Percentiles rank a stretch among this genome's conserved stretches.
Evolutionary conservation across 2,888 invertebrate species (phyloP).

Genomic region (Sceliomorpha sp.): DNA sequence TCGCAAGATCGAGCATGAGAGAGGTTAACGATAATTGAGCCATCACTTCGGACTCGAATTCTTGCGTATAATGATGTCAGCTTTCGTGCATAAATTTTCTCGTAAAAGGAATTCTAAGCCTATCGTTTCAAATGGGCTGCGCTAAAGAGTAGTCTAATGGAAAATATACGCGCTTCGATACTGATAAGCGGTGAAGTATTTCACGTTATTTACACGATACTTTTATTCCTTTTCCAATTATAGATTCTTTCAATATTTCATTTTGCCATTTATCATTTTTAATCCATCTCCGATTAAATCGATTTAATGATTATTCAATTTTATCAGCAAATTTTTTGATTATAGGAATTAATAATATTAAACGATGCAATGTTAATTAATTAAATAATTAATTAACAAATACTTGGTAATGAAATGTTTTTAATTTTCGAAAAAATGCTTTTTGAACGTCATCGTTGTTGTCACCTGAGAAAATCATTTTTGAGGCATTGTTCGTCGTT

Average conservation of each 20-base stretch:
- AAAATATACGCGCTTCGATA: slow-evolving; percentile 38
- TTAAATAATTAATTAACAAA: not conserved
- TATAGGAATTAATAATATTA: too few species aligned
- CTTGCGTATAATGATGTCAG: slow-evolving; percentile 56
- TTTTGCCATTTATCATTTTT: slow-evolving; percentile 11
- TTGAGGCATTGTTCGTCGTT: slow-evolving; percentile 22
- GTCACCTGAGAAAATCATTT: slow-evolving; percentile 14
- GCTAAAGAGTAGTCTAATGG: slow-evolving; percentile 32
- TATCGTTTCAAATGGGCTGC: slow-evolving; percentile 42
- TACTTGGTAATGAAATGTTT: too few species aligned
- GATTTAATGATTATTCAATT: too few species aligned
- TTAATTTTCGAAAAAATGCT: too few species aligned
- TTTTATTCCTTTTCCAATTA: slow-evolving; percentile 13
- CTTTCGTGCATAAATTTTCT: slow-evolving; percentile 54
- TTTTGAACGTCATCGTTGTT: too few species aligned
- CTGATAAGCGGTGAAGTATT: slow-evolving; percentile 36
- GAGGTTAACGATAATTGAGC: slow-evolving; percentile 69
- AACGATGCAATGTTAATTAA: too few species aligned
- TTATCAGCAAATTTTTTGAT: too few species aligned
- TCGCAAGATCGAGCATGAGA: slow-evolving; percentile 52
- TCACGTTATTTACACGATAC: slow-evolving; percentile 26
- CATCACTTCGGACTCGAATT: slow-evolving; percentile 65
- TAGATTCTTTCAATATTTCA: slow-evolving; percentile 12
- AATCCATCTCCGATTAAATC: too few species aligned
- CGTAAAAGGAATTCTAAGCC: slow-evolving; percentile 51